Evolutionary conservation across 2,888 invertebrate genomes (phyloP).

Genomic region (Carpatolechia fugitivella): DNA sequence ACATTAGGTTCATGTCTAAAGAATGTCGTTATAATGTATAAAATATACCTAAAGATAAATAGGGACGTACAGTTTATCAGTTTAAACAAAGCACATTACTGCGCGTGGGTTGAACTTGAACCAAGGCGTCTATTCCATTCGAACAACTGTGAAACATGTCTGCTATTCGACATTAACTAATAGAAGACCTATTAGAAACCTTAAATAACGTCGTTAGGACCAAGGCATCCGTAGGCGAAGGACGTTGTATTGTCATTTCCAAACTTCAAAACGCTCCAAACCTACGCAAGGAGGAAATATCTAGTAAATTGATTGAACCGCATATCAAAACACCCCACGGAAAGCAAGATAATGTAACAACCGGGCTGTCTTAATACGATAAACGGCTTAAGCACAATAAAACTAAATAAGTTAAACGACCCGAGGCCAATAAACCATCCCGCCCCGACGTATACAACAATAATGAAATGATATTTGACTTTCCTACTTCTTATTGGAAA

Average conservation of each 20-base stretch:
- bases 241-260: conserved; percentile 8
- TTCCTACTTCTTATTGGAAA: conserved; percentile 29
- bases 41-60: background rate
- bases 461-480: conserved; percentile 37
- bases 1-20: no score
- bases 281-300: conserved; percentile 8
- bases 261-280: conserved; percentile 1
- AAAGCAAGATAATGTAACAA: conserved; percentile 51
- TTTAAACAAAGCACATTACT: conserved; percentile 1
- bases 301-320: conserved; percentile 54
- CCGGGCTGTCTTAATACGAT: conserved; percentile 66
- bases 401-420: conserved; percentile 72
- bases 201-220: background rate
- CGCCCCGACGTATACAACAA: conserved; percentile 42
- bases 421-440: conserved; percentile 54
- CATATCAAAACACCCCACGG: conserved; percentile 60
- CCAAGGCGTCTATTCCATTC: background rate
- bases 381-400: conserved; percentile 68
- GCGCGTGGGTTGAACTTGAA: background rate
- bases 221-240: background rate
- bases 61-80: background rate
- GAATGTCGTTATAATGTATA: no score
- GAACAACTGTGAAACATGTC: background rate
- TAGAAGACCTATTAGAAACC: conserved; percentile 2
- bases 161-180: background rate